Base-by-base conservation (phyloP, 1,140 invertebrate genomes). In the Trialeurodes vaporariorum region DNA sequence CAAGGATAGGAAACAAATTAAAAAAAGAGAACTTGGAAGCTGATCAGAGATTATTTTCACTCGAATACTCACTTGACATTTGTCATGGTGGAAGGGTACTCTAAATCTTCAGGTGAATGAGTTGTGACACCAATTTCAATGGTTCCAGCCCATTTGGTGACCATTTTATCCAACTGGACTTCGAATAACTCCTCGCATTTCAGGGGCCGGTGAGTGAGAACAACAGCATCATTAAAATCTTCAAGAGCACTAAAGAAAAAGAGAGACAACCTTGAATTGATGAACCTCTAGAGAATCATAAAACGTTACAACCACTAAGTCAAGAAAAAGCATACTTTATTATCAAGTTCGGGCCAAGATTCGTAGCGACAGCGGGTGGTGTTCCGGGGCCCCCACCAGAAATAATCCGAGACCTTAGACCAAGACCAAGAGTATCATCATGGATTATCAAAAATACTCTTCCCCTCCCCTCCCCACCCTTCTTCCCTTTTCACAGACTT, bases 171-270 rank as follows among this genome's bases (percentile, higher is more conserved):
- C 17, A 97, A 78, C 59, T 89, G 83, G 59, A 98, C 92, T 86
- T 97, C 92, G 76, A 96, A 97, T 70, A 96, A 76, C 80, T 97
- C 94, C 73, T 91, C 91, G 1, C 87, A 83, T 72, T 87, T 87
- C 49, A 98, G 77, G 0, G 87, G 87, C 40, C 95, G 82, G 62
- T 88, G 87, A 0, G 94, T 96, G 60, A 97, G 81, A 22, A 96
- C 93, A n/a, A 98, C 93, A 2, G 93, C 94, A 78, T 97, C 94
- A 78, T 97, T 96, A 76, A 97, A 97, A 80, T 95, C 93, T 78
- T 96, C 92, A 69, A 89, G 83, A 69, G 93, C 92, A 79, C 91
- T 93, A 74, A 23, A 65, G 69, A 59, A 66, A 25, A 71, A 64
- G 60, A 65, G 64, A 24, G n/a, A n/a, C n/a, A n/a, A n/a, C n/a